Conservation (phyloP, 37 sponge, comb jelly and placozoan genomes). For the Aphrocallistes beatrix region DNA sequence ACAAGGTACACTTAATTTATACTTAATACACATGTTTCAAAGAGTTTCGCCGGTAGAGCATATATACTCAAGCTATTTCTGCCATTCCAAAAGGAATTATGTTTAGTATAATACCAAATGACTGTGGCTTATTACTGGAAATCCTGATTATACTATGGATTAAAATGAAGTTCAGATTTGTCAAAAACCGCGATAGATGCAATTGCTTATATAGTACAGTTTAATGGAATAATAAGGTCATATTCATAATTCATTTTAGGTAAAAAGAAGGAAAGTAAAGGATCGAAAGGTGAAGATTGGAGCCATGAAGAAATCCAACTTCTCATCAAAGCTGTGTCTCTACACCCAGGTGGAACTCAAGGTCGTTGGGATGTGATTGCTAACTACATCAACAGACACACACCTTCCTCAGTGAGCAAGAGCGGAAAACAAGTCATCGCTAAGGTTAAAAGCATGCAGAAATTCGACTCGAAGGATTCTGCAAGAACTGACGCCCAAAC, state of each 20-base stretch:
- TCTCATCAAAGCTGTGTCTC: slow-evolving; percentile 82
- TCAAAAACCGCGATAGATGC: no score
- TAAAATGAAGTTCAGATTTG: no score
- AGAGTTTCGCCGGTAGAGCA: no score
- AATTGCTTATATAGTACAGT: no score
- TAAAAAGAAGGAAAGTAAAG: background rate
- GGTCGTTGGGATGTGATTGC: slow-evolving; percentile 79
- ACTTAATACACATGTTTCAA: background rate
- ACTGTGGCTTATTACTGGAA: no score
- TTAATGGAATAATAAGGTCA: background rate
- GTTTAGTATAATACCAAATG: no score
- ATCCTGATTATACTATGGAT: no score
- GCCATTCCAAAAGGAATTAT: no score
- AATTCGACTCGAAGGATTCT: background rate
- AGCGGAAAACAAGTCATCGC: slow-evolving; percentile 40
- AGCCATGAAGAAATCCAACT: slow-evolving; percentile 59
- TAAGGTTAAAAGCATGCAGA: slow-evolving; percentile 15
- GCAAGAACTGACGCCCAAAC: background rate
- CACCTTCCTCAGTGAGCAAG: slow-evolving; percentile 28
- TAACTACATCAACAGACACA: slow-evolving; percentile 59
- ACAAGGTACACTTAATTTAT: background rate
- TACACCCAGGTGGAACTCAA: slow-evolving; percentile 80
- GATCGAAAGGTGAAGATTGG: slow-evolving; percentile 29
- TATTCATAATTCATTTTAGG: background rate
- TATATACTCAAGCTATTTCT: no score